These are phyloP conservation scores for Festucalex cinctus DNA, from an alignment of 2,113 vertebrate species.

Conservation along the genomic window DNA sequence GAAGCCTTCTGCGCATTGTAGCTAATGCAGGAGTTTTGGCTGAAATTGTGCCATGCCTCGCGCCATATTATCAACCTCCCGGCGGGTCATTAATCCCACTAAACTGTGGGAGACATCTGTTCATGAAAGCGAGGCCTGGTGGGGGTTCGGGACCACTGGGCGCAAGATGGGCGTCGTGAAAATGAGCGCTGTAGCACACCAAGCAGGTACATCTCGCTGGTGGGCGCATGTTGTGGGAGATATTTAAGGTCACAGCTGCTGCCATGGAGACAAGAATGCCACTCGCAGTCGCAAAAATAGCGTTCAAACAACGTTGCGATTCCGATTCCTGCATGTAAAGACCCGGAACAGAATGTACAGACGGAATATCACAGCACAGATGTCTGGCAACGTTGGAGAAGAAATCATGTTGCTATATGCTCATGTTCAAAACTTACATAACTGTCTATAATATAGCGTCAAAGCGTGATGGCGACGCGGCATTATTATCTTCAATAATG, in stretches of 20 bases:
- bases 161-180: constrained; percentile 46
- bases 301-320: constrained; percentile 16
- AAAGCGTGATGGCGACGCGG: constrained; percentile 1
- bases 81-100: constrained; percentile 65
- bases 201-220: constrained; percentile 33
- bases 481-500: neutral
- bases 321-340: constrained; percentile 21
- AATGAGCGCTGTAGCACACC: constrained; percentile 40
- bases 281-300: constrained; percentile 34
- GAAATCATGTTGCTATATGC: constrained; percentile 28
- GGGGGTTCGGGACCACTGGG: constrained; percentile 50
- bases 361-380: constrained; percentile 9
- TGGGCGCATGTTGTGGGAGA: constrained; percentile 39
- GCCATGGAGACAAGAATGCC: constrained; percentile 50
- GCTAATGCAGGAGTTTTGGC: constrained; percentile 65
- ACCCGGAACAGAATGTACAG: constrained; percentile 33
- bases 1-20: constrained; percentile 55
- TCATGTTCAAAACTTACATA: constrained; percentile 53
- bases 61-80: constrained; percentile 55
- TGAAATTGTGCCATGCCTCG: constrained; percentile 38
- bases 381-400: constrained; percentile 18
- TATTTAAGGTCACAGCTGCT: constrained; percentile 32
- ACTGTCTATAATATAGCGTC: constrained; percentile 18
- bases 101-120: constrained; percentile 52
- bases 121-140: constrained; percentile 51